Base-by-base conservation (phyloP, 1,140 invertebrate genomes). In the Drosophila rufa region DNA sequence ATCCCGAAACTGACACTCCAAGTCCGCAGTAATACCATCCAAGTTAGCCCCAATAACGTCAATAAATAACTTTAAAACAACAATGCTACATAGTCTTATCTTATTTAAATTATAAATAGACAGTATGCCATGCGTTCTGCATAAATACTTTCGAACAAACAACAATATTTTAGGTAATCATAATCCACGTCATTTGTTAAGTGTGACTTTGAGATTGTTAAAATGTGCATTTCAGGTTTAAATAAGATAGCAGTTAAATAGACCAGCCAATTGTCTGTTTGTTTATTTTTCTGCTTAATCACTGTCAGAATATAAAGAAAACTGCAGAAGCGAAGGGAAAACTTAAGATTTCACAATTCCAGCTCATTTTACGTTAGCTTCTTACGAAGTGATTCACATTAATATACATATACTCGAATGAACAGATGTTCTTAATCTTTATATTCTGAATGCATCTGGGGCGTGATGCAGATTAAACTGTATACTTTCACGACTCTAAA, bases 21-120 rank as follows among this genome's bases (percentile, higher is more conserved):
- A 45, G 43, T 25, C 14, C 14, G 2, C 4, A n/a, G 1, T 47
- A 47, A 22, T 64, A 25, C 17, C 36, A 68, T 19, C 62, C 0
- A 22, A 43, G 27, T 42, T 43, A 51, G 66, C 46, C 66, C 62
- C 66, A 30, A 67, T 36, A 68, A 14, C 66, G 1, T 15, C 11
- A 57, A 43, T 57, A 47, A 33, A 66, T 11, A 33, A 33, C 7
- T 2, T 2, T 9, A 11, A 6, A 55, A 4, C 19, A 6, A 25
- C 3, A 25, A 25, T 25, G 22, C 22, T 3, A 33, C 4, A 22
- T 30, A 42, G n/a, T 8, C 15, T 3, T 33, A 6, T 33, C 5
- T 17, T 6, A 7, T 33, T 6, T 50, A 30, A 30, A 12, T 36
- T 38, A 38, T 38, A 38, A 14, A 14, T 38, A 14, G 30, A 12